Evolutionary conservation across 2,888 invertebrate genomes (phyloP).

Genomic region (Rosalia funebris): DNA sequence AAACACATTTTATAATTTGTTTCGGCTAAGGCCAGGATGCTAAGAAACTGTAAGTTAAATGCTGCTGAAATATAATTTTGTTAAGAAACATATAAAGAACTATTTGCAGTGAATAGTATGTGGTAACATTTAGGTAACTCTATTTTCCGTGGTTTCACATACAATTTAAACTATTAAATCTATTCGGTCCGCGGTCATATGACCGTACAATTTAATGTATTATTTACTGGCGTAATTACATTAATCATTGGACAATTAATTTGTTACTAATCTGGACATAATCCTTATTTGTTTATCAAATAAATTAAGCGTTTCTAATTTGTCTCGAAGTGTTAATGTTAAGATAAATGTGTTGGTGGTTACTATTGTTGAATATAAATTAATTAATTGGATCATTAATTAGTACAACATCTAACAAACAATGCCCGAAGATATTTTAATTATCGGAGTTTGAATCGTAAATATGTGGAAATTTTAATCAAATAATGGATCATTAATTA

Average conservation of each 20-base stretch:
- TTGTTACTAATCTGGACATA: background rate
- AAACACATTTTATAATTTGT: too few species aligned
- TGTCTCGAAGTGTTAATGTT: constrained; percentile 8
- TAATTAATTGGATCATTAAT: constrained; percentile 18
- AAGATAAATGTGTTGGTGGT: constrained; percentile 17
- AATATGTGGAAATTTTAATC: background rate
- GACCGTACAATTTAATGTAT: constrained; percentile 1
- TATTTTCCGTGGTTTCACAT: background rate
- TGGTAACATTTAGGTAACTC: background rate
- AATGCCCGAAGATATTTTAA: constrained; percentile 6
- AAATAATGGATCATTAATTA: constrained; percentile 2
- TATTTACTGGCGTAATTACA: constrained; percentile 4
- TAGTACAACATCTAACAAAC: constrained; percentile 13
- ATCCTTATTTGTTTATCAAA: constrained; percentile 17
- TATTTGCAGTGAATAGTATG: background rate
- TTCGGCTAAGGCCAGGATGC: too few species aligned
- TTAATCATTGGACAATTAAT: constrained; percentile 1
- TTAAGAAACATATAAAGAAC: background rate
- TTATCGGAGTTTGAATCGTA: background rate
- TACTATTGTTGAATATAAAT: constrained; percentile 14
- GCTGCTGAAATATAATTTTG: background rate
- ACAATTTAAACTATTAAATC: background rate
- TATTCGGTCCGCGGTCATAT: background rate
- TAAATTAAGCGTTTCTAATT: constrained; percentile 9
- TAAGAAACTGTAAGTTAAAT: too few species aligned